Conservation (phyloP, 92 coral and sea anemone genomes). For the Isaurus tuberculatus region DNA sequence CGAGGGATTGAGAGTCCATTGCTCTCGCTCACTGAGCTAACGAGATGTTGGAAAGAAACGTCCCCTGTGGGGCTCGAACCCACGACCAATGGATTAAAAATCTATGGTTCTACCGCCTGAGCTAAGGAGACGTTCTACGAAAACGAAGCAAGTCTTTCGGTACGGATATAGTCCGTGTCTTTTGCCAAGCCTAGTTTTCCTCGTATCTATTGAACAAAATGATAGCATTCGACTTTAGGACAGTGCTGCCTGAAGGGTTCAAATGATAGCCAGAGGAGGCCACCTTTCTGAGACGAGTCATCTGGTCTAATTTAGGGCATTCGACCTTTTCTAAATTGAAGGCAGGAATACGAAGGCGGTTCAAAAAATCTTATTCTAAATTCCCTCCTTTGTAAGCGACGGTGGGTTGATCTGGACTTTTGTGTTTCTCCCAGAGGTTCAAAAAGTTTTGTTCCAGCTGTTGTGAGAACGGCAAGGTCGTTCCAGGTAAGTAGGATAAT, state of each 20-base stretch:
- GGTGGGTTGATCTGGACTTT: not conserved
- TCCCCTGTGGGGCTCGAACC: too few species aligned
- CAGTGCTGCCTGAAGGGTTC: not conserved
- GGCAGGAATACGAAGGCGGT: not conserved
- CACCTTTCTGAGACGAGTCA: not conserved
- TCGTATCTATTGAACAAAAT: constrained; percentile 22
- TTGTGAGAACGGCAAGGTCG: not conserved
- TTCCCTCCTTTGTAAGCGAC: constrained; percentile 29
- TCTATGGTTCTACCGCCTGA: too few species aligned
- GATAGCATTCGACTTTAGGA: constrained; percentile 22
- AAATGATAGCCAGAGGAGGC: not conserved
- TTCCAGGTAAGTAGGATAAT: not conserved
- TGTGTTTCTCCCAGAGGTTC: not conserved
- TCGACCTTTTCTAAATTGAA: not conserved
- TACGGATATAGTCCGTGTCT: not conserved
- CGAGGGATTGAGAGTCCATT: too few species aligned
- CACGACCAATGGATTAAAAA: too few species aligned
- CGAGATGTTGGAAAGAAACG: too few species aligned
- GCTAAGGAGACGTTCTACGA: too few species aligned
- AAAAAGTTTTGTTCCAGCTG: not conserved
- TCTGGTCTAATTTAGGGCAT: constrained; percentile 19
- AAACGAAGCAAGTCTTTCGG: too few species aligned
- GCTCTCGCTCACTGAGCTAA: too few species aligned
- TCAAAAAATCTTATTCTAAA: not conserved
- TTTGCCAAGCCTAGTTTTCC: not conserved